phyloP scores from a whole-genome alignment of 1,140 invertebrate genomes.

The Mercenaria mercenaria region DNA sequence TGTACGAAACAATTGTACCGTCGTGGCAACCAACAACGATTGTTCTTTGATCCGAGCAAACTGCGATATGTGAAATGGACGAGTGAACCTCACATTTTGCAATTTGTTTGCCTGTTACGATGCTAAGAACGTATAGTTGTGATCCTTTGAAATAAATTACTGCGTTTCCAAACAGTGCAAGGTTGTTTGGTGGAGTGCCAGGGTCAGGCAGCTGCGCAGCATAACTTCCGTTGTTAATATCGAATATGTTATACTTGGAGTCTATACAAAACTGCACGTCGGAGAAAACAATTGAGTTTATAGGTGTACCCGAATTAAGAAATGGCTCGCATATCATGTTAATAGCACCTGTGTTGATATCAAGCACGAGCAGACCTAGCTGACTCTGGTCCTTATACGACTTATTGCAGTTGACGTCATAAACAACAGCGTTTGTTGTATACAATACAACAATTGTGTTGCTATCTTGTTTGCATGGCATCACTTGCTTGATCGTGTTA shows the following conservation, averaged over 20 bases:
- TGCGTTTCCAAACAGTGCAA: constrained; percentile 76
- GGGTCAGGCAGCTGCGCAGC: constrained; percentile 67
- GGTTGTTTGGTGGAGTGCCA: constrained; percentile 59
- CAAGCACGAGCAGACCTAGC: constrained; percentile 79
- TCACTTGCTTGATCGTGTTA: constrained; percentile 76
- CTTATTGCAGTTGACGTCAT: constrained; percentile 46
- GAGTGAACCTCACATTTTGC: constrained; percentile 82
- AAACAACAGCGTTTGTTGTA: constrained; percentile 51
- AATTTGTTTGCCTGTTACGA: constrained; percentile 76
- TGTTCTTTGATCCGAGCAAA: constrained; percentile 81
- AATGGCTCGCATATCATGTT: constrained; percentile 79
- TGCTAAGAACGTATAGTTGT: constrained; percentile 73
- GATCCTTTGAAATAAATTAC: constrained; percentile 76
- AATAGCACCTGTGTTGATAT: constrained; percentile 77
- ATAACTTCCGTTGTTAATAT: constrained; percentile 73
- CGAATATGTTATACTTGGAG: constrained; percentile 77
- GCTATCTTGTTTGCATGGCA: constrained; percentile 71
- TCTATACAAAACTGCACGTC: constrained; percentile 79
- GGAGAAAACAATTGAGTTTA: constrained; percentile 77
- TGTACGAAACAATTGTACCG: constrained; percentile 81
- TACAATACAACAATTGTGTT: constrained; percentile 79
- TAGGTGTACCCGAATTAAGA: constrained; percentile 61
- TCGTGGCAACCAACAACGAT: constrained; percentile 83
- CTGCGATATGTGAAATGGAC: constrained; percentile 72
- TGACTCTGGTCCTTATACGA: constrained; percentile 6